These are phyloP conservation scores for Scortum barcoo DNA, from an alignment of 2,113 vertebrate genomes.

Conservation along the genomic window DNA sequence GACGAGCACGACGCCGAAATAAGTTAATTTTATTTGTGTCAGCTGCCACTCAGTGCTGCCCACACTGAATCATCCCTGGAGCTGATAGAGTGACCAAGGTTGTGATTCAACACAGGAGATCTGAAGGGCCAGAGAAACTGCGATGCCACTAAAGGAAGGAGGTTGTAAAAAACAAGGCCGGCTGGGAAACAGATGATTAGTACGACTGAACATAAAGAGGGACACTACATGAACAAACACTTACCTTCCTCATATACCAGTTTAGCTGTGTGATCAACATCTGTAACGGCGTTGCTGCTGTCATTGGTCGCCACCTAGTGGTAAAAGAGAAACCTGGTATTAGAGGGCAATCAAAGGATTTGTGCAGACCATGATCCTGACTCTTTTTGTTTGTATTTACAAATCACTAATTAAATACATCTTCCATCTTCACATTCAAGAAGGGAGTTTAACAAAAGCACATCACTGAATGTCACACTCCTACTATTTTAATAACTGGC, in stretches of 20 bases:
- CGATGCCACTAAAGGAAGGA: neutral
- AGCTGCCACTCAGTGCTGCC: neutral
- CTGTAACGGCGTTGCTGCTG: constrained; percentile 72
- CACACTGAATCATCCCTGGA: neutral
- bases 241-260: constrained; percentile 98
- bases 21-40: neutral
- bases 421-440: neutral
- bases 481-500: neutral
- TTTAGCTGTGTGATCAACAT: constrained; percentile 90
- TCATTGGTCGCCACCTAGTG: constrained; percentile 89
- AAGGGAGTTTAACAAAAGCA: neutral
- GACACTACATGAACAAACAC: constrained; percentile 35
- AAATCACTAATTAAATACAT: neutral
- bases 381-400: neutral
- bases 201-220: neutral
- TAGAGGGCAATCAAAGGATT: neutral
- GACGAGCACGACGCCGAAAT: neutral
- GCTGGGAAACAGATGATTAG: neutral
- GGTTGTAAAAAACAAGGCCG: neutral
- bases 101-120: neutral
- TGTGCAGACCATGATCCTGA: neutral
- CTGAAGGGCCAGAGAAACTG: neutral
- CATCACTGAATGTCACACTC: too few relatives aligned
- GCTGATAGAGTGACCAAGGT: neutral
- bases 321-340: neutral